phyloP scores from a whole-genome alignment of 2,113 vertebrate species.

The Callionymus lyra region DNA sequence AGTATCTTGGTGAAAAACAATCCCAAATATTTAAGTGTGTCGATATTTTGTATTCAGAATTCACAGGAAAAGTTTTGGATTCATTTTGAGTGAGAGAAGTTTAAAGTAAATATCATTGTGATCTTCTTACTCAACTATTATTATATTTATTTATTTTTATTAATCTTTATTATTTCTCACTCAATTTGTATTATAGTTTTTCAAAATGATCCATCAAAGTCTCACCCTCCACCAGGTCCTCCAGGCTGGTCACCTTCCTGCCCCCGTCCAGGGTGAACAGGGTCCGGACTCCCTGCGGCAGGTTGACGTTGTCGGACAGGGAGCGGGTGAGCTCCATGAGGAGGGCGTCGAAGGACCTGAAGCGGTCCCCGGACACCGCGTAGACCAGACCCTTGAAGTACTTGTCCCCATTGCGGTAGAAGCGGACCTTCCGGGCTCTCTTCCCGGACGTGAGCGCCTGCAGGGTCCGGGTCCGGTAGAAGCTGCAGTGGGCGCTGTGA shows the following conservation, averaged over 20 bases:
- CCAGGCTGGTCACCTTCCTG: slow-evolving; percentile 80
- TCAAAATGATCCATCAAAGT: no score
- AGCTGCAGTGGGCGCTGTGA: slow-evolving; percentile 95
- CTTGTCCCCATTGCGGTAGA: slow-evolving; percentile 93
- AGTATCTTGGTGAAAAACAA: no score
- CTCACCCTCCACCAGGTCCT: slow-evolving; percentile 90
- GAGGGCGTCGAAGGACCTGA: slow-evolving; percentile 88
- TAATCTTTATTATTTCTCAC: no score
- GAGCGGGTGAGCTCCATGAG: slow-evolving; percentile 91
- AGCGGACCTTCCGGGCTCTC: slow-evolving; percentile 88
- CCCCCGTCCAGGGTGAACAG: slow-evolving; percentile 85
- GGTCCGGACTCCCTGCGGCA: slow-evolving; percentile 88
- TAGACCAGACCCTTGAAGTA: slow-evolving; percentile 95
- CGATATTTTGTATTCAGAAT: no score
- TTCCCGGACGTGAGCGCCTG: slow-evolving; percentile 93
- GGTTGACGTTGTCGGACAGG: slow-evolving; percentile 88
- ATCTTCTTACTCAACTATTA: no score
- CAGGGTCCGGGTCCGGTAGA: slow-evolving; percentile 91
- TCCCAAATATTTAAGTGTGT: no score
- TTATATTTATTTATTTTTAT: no score
- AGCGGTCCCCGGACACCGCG: slow-evolving; percentile 86
- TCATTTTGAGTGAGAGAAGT: no score
- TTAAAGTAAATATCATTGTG: no score
- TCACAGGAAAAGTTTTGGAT: no score
- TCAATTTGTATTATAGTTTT: no score